Base-by-base conservation (phyloP, 2,113 vertebrate species). In the Chaenocephalus aceratus region DNA sequence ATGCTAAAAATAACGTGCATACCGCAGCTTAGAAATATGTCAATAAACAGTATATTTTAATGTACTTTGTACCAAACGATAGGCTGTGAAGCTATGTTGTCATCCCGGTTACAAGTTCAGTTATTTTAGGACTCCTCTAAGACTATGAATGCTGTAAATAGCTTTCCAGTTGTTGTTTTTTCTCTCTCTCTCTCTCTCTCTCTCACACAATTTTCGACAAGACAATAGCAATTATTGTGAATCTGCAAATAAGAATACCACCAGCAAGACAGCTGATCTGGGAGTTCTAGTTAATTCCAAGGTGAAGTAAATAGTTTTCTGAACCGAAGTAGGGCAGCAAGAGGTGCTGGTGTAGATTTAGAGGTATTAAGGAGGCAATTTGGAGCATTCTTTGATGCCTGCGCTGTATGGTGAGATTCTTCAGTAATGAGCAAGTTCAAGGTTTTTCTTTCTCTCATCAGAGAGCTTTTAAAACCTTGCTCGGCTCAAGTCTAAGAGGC, bases 341-440 rank as follows among this genome's bases (percentile, higher is more conserved):
- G 79, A 68, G 13, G 15, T 57, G 52, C 75, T 44, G 34, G 16
- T 80, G 77, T 84, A 79, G 81, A 85, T 83, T 88, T 84, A 64
- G 75, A 73, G 64, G 79, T 76, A 84, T 90, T 79, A 87, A 73
- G 57, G 66, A 88, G 80, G 86, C 79, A 77, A 80, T 89, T 89
- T 83, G 51, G 66, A 74, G 68, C 45, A 56, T 72, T 88, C 85
- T 87, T 87, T 92, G 86, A 88, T 82, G 85, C 75, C 63, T 58
- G 77, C 64, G 41, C 54, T 60, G 70, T 62, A 72, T 80, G 75
- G 63, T 46, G 54, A 86, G 79, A 77, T 78, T 82, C 21, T 60
- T 54, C 83, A 36, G 73, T 91, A 90, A 92, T 89, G 77, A 91
- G 85, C 36, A 85, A 80, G 79, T 92, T 89, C 75, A 84, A 77